Percentiles rank a stretch among this genome's conserved stretches.
Evolutionary conservation across 1,140 invertebrate genomes (phyloP).

Genomic region (Drosophila murphyi): DNA sequence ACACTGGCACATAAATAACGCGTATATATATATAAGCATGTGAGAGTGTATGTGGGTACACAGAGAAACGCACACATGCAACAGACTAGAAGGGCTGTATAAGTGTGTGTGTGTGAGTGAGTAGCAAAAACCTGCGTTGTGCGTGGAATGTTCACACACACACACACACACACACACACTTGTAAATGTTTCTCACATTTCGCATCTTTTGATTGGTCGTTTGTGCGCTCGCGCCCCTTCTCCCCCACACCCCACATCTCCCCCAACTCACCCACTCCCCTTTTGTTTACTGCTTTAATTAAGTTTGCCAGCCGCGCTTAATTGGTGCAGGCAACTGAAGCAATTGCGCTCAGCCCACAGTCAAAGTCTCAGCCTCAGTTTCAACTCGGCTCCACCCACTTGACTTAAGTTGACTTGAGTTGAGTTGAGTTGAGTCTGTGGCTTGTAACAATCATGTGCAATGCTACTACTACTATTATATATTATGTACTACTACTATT

Average conservation of each 20-base stretch:
- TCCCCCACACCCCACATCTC: background rate
- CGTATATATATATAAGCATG: slow-evolving; percentile 2
- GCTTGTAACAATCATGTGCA: no score
- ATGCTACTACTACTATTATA: no score
- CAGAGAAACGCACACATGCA: slow-evolving; percentile 12
- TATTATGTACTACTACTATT: no score
- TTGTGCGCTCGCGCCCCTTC: slow-evolving; percentile 61
- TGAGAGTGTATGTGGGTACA: slow-evolving; percentile 11
- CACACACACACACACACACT: slow-evolving; percentile 37
- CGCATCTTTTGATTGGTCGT: slow-evolving; percentile 77
- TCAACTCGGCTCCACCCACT: slow-evolving; percentile 9
- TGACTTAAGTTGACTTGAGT: no score
- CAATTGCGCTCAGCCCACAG: background rate
- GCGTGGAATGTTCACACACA: slow-evolving; percentile 58
- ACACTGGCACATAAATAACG: slow-evolving; percentile 52
- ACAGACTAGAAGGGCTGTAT: background rate
- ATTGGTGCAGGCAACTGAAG: slow-evolving; percentile 52
- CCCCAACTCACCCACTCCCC: slow-evolving; percentile 4
- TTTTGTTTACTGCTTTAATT: slow-evolving; percentile 62
- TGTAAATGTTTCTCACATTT: slow-evolving; percentile 42
- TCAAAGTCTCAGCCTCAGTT: background rate
- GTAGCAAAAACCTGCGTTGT: slow-evolving; percentile 18
- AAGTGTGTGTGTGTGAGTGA: slow-evolving; percentile 25
- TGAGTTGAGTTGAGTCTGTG: no score
- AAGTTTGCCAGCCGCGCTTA: slow-evolving; percentile 56